Base-by-base conservation (phyloP, 2,888 invertebrate genomes). In the Drosophila kambysellisi region DNA sequence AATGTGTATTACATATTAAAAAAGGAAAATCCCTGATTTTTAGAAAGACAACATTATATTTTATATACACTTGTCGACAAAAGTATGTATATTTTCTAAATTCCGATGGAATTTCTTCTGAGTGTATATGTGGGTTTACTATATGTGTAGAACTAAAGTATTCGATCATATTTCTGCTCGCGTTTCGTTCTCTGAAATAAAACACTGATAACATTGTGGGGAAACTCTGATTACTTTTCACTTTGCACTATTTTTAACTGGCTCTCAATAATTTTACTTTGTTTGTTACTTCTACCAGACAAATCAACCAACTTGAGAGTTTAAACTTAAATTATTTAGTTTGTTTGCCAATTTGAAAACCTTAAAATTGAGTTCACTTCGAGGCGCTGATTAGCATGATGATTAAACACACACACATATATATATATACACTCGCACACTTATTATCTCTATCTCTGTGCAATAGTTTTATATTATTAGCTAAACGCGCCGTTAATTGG, bases 311-410 rank as follows among this genome's bases (percentile, higher is more conserved):
- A 32, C 35, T 61, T 57, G 35, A 59, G 66, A 58, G 46, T 65
- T 58, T 53, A 53, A 62, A 71, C 32, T 35, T 56, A 35, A 59
- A 46, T 70, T 52, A 32, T 52, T 46, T 51, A 9, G 56, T 52
- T 37, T n/a, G 48, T 37, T 57, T 69, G 50, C 20, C 60, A 20
- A n/a, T 48, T 33, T 62, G 65, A 76, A 76, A 75, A 76, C 43
- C 20, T 25, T 25, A 66, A 57, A 67, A 75, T 76, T 71, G 33
- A 77, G 66, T 77, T 62, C 48, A 53, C 60, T 54, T 57, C 46
- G 32, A 59, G 50, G 37, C 56, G 57, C 46, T 77, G 78, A 76
- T 76, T 78, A 76, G 74, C 78, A 67, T 60, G 51, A 46, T 43
- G 30, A 52, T 51, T 39, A 54, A 20, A 54, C 39, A 67, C 32